Base-by-base conservation (phyloP, 2,113 vertebrate species). In the Desmodus rotundus region DNA sequence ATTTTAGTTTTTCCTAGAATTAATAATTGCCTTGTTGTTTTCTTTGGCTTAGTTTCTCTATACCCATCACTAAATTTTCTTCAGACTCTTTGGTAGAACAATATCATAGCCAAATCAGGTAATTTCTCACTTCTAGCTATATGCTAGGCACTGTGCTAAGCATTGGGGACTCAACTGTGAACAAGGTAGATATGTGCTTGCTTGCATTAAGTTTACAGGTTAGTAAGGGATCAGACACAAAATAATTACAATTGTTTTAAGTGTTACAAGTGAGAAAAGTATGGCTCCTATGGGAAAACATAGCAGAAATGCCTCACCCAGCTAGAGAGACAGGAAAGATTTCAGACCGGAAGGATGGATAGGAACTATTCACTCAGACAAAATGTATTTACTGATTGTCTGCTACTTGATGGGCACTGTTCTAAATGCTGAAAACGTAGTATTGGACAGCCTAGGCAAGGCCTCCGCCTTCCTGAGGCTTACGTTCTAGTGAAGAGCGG, bases 1-100 rank as follows among this genome's bases (percentile, higher is more conserved):
- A 80, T 83, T 94, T 85, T 70, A 76, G 26, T 88, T 97, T 91
- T 93, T 87, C 33, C 33, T 93, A 65, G 24, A 90, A 31, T 76
- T 94, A 72, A 65, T 63, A 88, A 93, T 70, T 91, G 16, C 15
- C 68, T 92, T 38, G 14, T 50, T 58, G 36, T 80, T 96, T 96
- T 92, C 19, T 68, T 93, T 87, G 93, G 65, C 41, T 86, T 77
- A 16, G 31, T 94, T 95, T 94, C 86, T 63, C 17, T 36, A 19
- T 52, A 33, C 24, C 43, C 14, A 88, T 70, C 43, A 50, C 82
- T 87, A 74, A 87, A 82, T 85, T 50, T 47, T 92, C 78, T 89
- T n/a, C 38, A 87, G 77, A 80, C n/a, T 85, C 41, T 93, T 92
- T 94, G 76, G 50, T 54, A 61, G n/a, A 65, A 81, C 72, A 93